phyloP scores from a whole-genome alignment of 2,113 vertebrate species.

The Triplophysa rosa region DNA sequence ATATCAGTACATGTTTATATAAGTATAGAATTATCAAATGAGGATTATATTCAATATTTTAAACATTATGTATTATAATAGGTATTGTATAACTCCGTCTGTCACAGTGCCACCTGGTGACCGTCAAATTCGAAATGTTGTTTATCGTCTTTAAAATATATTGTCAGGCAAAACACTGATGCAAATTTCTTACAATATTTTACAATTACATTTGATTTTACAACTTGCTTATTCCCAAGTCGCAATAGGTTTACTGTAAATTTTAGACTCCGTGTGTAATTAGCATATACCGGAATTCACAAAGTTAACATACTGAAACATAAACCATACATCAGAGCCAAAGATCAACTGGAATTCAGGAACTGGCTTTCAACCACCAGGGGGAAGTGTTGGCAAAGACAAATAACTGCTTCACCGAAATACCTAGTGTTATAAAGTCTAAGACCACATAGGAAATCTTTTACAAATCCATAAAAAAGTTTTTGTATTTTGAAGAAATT shows the following conservation, averaged over 20 bases:
- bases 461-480: too few species aligned
- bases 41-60: too few species aligned
- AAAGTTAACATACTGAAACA: neutral
- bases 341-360: neutral
- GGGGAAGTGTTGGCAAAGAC: constrained; percentile 34
- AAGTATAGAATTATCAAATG: too few species aligned
- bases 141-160: neutral
- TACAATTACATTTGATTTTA: neutral
- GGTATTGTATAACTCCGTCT: neutral
- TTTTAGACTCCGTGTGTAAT: neutral
- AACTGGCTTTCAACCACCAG: constrained; percentile 8
- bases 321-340: neutral
- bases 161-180: neutral
- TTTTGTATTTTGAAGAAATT: too few species aligned
- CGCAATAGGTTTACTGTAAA: too few species aligned
- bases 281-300: neutral
- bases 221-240: too few species aligned
- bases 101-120: constrained; percentile 12
- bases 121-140: neutral
- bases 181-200: neutral
- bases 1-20: too few species aligned
- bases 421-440: neutral
- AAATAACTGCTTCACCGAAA: neutral
- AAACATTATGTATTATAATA: neutral
- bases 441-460: too few species aligned